Evolutionary conservation across 2,113 vertebrate genomes (phyloP).

Genomic region (Myiozetetes cayanensis): DNA sequence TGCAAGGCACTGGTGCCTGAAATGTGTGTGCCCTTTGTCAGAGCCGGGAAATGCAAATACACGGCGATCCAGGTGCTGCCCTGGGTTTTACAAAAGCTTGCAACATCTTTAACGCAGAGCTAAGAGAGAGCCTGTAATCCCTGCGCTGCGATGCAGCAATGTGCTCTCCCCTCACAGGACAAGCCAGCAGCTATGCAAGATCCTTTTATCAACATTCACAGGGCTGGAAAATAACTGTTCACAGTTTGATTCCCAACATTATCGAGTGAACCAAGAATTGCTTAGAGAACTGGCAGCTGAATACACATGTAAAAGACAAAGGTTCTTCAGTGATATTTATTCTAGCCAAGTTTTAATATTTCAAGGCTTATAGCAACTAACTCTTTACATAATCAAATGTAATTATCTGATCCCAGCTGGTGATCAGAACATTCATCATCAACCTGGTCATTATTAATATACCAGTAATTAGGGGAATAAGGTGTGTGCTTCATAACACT

Average conservation of each 20-base stretch:
- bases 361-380: conserved; percentile 56
- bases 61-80: background rate
- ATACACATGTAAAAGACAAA: conserved; percentile 63
- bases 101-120: conserved; percentile 12
- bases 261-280: conserved; percentile 33
- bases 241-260: conserved; percentile 46
- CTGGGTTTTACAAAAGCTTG: background rate
- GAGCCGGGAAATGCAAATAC: conserved; percentile 14
- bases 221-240: conserved; percentile 54
- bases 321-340: conserved; percentile 56
- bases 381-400: conserved; percentile 40
- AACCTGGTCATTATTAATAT: conserved; percentile 63
- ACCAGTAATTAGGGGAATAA: conserved; percentile 48
- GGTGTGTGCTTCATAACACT: conserved; percentile 28
- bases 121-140: conserved; percentile 39
- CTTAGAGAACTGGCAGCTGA: conserved; percentile 44
- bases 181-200: conserved; percentile 50
- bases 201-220: conserved; percentile 62
- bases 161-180: conserved; percentile 26
- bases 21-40: rapidly evolving
- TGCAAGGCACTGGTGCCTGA: background rate
- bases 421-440: conserved; percentile 62
- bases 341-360: conserved; percentile 65
- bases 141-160: background rate
- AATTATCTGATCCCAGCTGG: conserved; percentile 58